Conservation (phyloP, 2,113 vertebrate genomes). For the Eulemur rufifrons region DNA sequence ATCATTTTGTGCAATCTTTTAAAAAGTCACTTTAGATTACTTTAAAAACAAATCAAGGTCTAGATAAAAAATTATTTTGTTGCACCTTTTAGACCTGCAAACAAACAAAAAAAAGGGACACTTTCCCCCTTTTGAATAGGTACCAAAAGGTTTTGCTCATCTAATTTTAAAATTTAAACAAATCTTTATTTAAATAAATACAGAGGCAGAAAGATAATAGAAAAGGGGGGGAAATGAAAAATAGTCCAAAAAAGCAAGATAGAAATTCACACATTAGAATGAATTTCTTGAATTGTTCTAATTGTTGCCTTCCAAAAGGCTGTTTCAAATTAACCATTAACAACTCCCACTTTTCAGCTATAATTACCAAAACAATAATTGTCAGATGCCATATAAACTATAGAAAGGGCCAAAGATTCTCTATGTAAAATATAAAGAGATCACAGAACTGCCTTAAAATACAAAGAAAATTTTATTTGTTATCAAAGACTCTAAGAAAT, state of each 20-base stretch:
- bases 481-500: constrained; percentile 69
- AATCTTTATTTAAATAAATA: constrained; percentile 46
- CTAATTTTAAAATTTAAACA: background rate
- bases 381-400: background rate
- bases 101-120: background rate
- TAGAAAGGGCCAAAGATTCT: background rate
- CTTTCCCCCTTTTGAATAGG: background rate
- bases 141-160: background rate
- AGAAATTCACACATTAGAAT: background rate
- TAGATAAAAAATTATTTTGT: background rate
- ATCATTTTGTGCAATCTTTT: background rate
- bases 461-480: constrained; percentile 80
- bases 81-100: background rate
- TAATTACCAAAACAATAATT: background rate
- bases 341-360: background rate
- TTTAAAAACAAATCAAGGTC: background rate
- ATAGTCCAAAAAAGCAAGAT: background rate
- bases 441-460: constrained; percentile 68
- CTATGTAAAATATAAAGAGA: constrained; percentile 32
- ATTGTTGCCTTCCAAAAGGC: background rate
- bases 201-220: background rate
- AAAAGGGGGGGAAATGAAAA: background rate
- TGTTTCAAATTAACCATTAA: background rate
- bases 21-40: background rate
- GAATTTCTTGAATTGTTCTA: constrained; percentile 1